Base-by-base conservation (phyloP, 2,113 vertebrate species). In the Otis tarda region DNA sequence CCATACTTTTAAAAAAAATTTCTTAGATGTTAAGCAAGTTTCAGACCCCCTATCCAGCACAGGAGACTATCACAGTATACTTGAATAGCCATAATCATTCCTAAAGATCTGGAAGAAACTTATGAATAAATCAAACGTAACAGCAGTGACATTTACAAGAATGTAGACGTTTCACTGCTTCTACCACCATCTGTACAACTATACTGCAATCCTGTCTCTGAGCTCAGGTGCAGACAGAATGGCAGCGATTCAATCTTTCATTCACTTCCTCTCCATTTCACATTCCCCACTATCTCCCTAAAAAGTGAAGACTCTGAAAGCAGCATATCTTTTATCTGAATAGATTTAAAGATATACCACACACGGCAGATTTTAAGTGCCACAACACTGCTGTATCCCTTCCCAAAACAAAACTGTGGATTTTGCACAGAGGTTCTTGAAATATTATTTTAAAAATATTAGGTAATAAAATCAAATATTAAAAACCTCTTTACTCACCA, bases 91-190 rank as follows among this genome's bases (percentile, higher is more conserved):
- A 35, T 14, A 31, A 83, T 21, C 43, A 56, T 7, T 52, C 43
- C 60, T 84, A 39, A 93, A 91, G n/a, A 77, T 59, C 67, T 50
- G 31, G 31, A 61, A 87, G 49, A 41, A 91, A 65, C 22, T 14
- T 27, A 57, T 1, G 14, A 31, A 77, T 56, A 93, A 90, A 50
- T 80, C 79, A 90, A 83, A 78, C 14, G 2, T 39, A 85, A 69
- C 63, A 75, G 47, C 55, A 88, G 59, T 80, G 64, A 93, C 85
- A 86, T 93, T 70, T 90, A 88, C 71, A 93, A 92, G 64, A 88
- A 83, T 2, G 27, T 37, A 67, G 52, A 64, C 35, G 57, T 90
- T 81, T 92, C 71, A 78, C 28, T 79, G 45, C 71, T 90, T 73
- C 91, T 67, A 79, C 82, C 52, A 88, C 19, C 83, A 87, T 19